A percentile compares a stretch with the other conserved stretches of the same genome.
phyloP scores from a whole-genome alignment of 2,113 vertebrate genomes.

The Eurystomus gularis region DNA sequence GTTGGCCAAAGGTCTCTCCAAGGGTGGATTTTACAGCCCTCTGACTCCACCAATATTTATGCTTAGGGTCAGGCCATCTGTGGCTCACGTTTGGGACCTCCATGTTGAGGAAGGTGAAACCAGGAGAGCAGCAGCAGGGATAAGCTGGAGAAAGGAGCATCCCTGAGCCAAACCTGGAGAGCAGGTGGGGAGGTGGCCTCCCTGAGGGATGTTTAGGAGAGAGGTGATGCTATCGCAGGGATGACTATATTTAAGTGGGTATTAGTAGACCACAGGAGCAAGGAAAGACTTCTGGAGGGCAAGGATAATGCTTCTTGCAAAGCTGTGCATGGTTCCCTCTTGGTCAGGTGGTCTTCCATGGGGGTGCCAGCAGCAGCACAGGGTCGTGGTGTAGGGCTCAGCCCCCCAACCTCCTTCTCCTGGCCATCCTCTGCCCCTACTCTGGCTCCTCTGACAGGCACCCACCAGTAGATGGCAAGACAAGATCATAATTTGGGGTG shows the following conservation, averaged over 20 bases:
- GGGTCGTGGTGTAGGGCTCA: neutral
- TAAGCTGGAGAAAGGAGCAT: neutral
- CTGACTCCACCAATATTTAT: fast-evolving
- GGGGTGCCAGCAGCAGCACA: neutral
- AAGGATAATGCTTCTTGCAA: neutral
- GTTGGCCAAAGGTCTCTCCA: neutral
- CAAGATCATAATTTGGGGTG: neutral
- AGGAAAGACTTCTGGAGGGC: neutral
- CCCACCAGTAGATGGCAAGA: slow-evolving; percentile 56
- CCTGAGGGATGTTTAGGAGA: neutral
- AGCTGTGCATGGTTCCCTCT: neutral
- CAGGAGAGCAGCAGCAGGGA: neutral
- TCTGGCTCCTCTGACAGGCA: neutral
- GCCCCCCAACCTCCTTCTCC: neutral
- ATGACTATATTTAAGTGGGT: fast-evolving
- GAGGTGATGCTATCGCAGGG: fast-evolving
- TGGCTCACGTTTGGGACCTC: neutral
- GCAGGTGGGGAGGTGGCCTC: neutral
- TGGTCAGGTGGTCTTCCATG: fast-evolving
- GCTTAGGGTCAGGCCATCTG: fast-evolving
- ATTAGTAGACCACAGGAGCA: neutral
- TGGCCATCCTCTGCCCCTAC: neutral
- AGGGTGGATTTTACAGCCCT: neutral
- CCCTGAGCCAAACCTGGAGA: neutral
- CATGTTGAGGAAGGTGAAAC: neutral